Conservation (phyloP, 37 sponge, comb jelly and placozoan species). For the Mnemiopsis leidyi region DNA sequence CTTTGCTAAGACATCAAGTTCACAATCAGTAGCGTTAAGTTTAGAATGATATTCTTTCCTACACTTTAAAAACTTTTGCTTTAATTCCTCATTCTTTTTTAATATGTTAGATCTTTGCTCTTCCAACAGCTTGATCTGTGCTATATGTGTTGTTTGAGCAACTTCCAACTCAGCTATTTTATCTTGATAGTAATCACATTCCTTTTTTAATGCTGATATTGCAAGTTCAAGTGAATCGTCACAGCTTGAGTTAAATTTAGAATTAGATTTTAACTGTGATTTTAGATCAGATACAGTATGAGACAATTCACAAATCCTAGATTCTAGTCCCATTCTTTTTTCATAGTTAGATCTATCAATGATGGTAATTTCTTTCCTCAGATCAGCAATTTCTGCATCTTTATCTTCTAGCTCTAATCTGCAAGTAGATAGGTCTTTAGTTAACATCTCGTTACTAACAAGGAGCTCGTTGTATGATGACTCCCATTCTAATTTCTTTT, state of each 20-base stretch:
- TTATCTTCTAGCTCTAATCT: background rate
- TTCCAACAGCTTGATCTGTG: slow-evolving; percentile 35
- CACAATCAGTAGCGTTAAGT: background rate
- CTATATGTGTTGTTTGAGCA: slow-evolving; percentile 2
- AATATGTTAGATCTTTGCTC: slow-evolving; percentile 13
- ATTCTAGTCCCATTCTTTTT: slow-evolving; percentile 4
- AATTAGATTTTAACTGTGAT: background rate
- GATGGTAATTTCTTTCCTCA: background rate
- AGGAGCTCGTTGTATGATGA: slow-evolving; percentile 10
- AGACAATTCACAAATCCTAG: slow-evolving; percentile 31
- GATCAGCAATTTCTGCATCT: slow-evolving; percentile 28
- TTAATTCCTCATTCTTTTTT: slow-evolving; percentile 20
- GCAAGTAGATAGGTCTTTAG: background rate
- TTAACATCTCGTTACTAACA: background rate
- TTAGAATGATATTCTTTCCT: slow-evolving; percentile 60
- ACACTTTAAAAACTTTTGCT: slow-evolving; percentile 1
- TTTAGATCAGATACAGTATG: background rate
- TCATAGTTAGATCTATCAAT: slow-evolving; percentile 64
- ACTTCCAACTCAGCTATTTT: slow-evolving; percentile 60
- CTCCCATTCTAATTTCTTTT: slow-evolving; percentile 44
- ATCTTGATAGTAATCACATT: slow-evolving; percentile 13
- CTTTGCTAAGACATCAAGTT: background rate
- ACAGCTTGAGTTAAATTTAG: background rate
- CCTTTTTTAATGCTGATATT: slow-evolving; percentile 5
- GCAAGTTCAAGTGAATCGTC: background rate